phyloP scores from a whole-genome alignment of 2,888 invertebrate genomes.

The Noctua fimbriata region DNA sequence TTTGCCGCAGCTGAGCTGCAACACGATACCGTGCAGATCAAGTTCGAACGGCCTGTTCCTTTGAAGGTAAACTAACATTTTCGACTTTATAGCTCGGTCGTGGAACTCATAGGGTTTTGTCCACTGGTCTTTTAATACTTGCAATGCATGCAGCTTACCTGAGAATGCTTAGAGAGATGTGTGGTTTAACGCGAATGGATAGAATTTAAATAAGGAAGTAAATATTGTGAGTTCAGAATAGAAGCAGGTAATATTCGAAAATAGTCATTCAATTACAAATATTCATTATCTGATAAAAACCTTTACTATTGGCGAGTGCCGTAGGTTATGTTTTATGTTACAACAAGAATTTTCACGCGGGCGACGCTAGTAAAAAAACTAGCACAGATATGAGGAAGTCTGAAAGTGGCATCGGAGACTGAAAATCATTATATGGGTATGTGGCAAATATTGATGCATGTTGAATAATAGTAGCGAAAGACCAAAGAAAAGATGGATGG shows the following conservation, averaged over 20 bases:
- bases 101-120: background rate
- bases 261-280: background rate
- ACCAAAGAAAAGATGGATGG: background rate
- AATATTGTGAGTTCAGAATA: background rate
- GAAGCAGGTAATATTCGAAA: background rate
- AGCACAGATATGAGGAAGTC: background rate
- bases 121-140: background rate
- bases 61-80: conserved; percentile 92
- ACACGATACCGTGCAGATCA: conserved; percentile 97
- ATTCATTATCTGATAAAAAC: background rate
- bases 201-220: background rate
- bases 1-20: conserved; percentile 96
- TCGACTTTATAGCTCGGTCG: background rate
- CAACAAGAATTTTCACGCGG: background rate
- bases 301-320: background rate
- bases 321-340: background rate
- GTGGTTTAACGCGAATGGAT: background rate
- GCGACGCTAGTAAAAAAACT: background rate
- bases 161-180: background rate
- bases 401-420: background rate
- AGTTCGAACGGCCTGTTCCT: conserved; percentile 96
- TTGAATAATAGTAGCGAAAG: background rate
- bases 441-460: background rate
- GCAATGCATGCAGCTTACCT: background rate
- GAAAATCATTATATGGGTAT: background rate